Conservation (phyloP, 2,113 vertebrate species). For the Heterotis niloticus region DNA sequence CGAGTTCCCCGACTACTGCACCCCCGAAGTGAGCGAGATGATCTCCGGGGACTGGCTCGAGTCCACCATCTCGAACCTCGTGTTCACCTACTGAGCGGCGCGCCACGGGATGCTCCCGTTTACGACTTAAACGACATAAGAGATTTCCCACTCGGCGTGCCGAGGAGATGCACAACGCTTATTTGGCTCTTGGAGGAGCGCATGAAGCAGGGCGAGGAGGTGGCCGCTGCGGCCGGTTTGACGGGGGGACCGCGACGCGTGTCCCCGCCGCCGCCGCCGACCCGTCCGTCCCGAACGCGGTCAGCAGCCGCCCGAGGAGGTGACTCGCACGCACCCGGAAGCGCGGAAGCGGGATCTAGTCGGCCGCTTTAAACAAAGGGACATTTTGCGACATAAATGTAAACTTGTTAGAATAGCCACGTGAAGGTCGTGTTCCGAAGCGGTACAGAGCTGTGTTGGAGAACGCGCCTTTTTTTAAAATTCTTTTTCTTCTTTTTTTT, state of each 20-base stretch:
- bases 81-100: slow-evolving; percentile 88
- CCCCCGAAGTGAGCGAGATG: slow-evolving; percentile 98
- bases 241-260: slow-evolving; percentile 36
- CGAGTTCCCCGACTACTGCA: slow-evolving; percentile 98
- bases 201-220: slow-evolving; percentile 37
- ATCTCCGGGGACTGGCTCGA: slow-evolving; percentile 98
- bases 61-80: slow-evolving; percentile 97
- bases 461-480: slow-evolving; percentile 52
- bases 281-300: neutral
- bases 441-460: slow-evolving; percentile 49
- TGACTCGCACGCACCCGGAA: slow-evolving; percentile 68
- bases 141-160: slow-evolving; percentile 32
- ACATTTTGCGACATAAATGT: slow-evolving; percentile 49
- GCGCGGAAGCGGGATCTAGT: slow-evolving; percentile 51
- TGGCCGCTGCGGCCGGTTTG: slow-evolving; percentile 62
- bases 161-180: slow-evolving; percentile 27
- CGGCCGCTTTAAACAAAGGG: slow-evolving; percentile 47
- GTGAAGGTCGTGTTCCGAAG: slow-evolving; percentile 43
- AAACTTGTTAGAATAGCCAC: slow-evolving; percentile 46
- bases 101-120: neutral
- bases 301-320: slow-evolving; percentile 23
- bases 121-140: slow-evolving; percentile 26
- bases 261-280: slow-evolving; percentile 15
- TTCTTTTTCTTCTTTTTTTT: no score
- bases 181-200: slow-evolving; percentile 32